Conservation (phyloP, 2,113 vertebrate genomes). For the Anarrhichthys ocellatus region DNA sequence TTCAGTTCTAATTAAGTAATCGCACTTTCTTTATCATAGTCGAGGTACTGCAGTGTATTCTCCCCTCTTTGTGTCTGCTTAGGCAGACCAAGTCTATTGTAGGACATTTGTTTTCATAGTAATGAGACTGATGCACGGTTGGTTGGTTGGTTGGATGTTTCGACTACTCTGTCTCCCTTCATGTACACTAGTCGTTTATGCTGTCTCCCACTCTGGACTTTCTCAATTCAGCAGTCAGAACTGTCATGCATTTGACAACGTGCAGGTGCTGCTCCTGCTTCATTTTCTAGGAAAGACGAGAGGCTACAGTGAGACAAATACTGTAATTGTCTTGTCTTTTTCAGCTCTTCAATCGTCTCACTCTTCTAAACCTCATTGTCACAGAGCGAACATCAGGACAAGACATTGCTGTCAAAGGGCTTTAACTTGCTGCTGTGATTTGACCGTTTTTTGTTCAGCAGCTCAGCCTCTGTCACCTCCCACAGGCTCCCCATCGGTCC, state of each 20-base stretch:
- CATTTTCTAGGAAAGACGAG: slow-evolving; percentile 30
- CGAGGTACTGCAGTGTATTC: background rate
- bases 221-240: slow-evolving; percentile 14
- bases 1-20: slow-evolving; percentile 25
- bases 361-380: background rate
- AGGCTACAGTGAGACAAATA: slow-evolving; percentile 18
- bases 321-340: slow-evolving; percentile 16
- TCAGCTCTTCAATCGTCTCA: background rate
- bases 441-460: background rate
- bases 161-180: slow-evolving; percentile 36
- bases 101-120: slow-evolving; percentile 52
- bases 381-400: background rate
- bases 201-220: slow-evolving; percentile 20
- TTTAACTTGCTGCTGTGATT: slow-evolving; percentile 13
- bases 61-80: background rate
- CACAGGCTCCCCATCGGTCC: slow-evolving; percentile 13
- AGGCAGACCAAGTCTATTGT: background rate
- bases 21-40: slow-evolving; percentile 15
- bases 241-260: slow-evolving; percentile 49
- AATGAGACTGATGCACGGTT: slow-evolving; percentile 18
- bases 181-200: slow-evolving; percentile 18
- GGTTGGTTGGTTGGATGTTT: slow-evolving; percentile 55
- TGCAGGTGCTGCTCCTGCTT: slow-evolving; percentile 51
- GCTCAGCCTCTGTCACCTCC: background rate
- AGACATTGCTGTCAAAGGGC: background rate